phyloP scores from a whole-genome alignment of 2,113 vertebrate species.

The Antennarius striatus region DNA sequence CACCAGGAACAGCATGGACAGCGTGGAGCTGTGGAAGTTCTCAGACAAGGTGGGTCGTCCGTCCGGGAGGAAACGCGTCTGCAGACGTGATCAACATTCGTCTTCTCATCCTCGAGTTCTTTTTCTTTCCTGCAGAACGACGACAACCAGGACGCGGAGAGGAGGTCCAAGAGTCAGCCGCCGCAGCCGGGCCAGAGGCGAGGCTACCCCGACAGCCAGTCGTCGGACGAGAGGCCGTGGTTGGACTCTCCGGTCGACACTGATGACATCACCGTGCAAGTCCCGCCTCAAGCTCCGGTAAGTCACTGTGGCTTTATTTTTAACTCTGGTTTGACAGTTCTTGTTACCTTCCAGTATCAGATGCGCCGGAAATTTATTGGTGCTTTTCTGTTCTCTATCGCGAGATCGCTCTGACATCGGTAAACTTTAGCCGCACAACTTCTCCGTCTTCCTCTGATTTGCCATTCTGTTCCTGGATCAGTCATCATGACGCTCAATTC shows the following conservation, averaged over 20 bases:
- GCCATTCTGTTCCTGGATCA: too few relatives aligned
- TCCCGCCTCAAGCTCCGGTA: conserved; percentile 86
- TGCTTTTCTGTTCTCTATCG: too few relatives aligned
- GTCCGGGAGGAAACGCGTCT: conserved; percentile 51
- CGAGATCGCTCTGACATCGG: too few relatives aligned
- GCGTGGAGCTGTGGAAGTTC: conserved; percentile 88
- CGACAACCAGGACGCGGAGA: conserved; percentile 83
- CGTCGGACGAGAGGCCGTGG: conserved; percentile 76
- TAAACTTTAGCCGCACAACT: too few relatives aligned
- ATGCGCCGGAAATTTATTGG: too few relatives aligned
- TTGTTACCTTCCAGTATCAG: too few relatives aligned
- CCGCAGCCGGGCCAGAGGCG: conserved; percentile 78
- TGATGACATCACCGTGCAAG: conserved; percentile 84
- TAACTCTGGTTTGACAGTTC: background rate
- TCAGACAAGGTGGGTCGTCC: conserved; percentile 84
- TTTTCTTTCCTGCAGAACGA: conserved; percentile 81
- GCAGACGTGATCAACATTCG: background rate
- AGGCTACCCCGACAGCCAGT: conserved; percentile 80
- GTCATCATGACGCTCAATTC: too few relatives aligned
- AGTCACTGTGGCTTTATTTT: conserved; percentile 51
- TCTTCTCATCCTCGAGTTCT: too few relatives aligned
- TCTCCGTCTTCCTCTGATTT: too few relatives aligned
- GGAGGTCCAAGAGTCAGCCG: conserved; percentile 77
- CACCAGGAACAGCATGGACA: conserved; percentile 88
- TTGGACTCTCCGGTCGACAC: conserved; percentile 82